These are phyloP conservation scores for Decapterus maruadsi DNA, from an alignment of 2,797 vertebrate genomes.

Conservation along the genomic window DNA sequence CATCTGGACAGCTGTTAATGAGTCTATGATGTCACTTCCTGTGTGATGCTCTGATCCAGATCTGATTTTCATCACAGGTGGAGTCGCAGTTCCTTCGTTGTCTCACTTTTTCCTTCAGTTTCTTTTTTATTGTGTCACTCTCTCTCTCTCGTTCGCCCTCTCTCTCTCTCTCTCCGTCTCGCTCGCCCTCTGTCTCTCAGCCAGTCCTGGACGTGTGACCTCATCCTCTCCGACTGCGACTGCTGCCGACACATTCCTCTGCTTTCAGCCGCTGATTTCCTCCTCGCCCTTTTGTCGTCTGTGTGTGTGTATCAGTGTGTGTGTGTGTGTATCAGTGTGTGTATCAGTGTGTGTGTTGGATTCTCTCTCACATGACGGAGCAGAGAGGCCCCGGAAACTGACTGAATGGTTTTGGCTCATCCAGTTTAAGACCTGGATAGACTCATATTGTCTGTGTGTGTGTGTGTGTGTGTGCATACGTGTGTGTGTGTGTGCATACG, in stretches of 20 bases:
- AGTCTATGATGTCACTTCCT: background rate
- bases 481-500: background rate
- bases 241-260: conserved; percentile 69
- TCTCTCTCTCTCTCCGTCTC: conserved; percentile 16
- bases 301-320: conserved; percentile 16
- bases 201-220: conserved; percentile 51
- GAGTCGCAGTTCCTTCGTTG: background rate
- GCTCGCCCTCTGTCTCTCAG: conserved; percentile 12
- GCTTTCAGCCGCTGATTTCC: conserved; percentile 59
- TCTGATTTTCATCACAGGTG: conserved; percentile 28
- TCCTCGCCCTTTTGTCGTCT: conserved; percentile 23
- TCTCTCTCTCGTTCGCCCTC: background rate
- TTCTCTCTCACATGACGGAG: conserved; percentile 36
- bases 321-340: conserved; percentile 10
- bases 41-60: background rate
- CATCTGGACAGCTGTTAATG: no score
- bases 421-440: conserved; percentile 25
- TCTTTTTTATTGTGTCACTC: background rate
- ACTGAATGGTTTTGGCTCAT: conserved; percentile 48
- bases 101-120: conserved; percentile 14
- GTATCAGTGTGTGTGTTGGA: conserved; percentile 14
- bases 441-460: background rate
- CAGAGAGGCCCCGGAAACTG: conserved; percentile 53
- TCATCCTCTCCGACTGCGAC: conserved; percentile 53
- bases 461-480: background rate